A percentile compares a stretch with the other conserved stretches of the same genome.
Evolutionary conservation across 2,888 invertebrate genomes (phyloP).

Genomic region (Pristionchus maxplancki): DNA sequence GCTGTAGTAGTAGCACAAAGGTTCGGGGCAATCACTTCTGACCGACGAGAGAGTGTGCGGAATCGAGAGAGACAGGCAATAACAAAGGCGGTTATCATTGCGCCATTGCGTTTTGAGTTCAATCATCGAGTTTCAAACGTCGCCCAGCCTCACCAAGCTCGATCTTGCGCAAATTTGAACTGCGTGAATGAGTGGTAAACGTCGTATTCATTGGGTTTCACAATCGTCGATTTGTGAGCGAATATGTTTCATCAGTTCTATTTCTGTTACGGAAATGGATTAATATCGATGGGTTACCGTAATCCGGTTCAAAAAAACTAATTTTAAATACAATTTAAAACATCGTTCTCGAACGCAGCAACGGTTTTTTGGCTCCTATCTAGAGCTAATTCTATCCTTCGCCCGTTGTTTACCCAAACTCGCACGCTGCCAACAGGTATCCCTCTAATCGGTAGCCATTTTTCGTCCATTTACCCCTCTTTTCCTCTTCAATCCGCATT

Average conservation of each 20-base stretch:
- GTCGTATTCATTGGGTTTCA: not conserved
- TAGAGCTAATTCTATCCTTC: not conserved
- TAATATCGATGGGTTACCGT: not conserved
- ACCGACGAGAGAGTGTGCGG: too few relatives aligned
- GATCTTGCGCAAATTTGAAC: not conserved
- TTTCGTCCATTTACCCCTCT: not conserved
- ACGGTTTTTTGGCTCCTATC: not conserved
- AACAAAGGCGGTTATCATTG: constrained; percentile 22
- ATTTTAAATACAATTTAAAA: not conserved
- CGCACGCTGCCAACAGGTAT: constrained; percentile 14
- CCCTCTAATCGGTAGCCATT: not conserved
- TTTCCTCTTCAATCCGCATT: not conserved
- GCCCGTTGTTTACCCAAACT: not conserved
- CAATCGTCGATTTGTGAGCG: not conserved
- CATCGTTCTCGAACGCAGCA: not conserved
- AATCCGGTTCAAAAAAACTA: not conserved
- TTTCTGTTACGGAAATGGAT: not conserved
- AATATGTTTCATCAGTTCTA: not conserved
- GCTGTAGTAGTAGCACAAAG: not conserved
- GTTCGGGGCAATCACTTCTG: too few relatives aligned
- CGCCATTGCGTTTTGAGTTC: not conserved
- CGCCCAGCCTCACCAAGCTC: not conserved
- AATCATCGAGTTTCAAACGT: constrained; percentile 24
- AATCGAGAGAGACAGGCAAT: too few relatives aligned
- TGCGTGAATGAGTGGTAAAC: not conserved